Conservation (phyloP, 2,888 invertebrate species). For the Elysia crispata region DNA sequence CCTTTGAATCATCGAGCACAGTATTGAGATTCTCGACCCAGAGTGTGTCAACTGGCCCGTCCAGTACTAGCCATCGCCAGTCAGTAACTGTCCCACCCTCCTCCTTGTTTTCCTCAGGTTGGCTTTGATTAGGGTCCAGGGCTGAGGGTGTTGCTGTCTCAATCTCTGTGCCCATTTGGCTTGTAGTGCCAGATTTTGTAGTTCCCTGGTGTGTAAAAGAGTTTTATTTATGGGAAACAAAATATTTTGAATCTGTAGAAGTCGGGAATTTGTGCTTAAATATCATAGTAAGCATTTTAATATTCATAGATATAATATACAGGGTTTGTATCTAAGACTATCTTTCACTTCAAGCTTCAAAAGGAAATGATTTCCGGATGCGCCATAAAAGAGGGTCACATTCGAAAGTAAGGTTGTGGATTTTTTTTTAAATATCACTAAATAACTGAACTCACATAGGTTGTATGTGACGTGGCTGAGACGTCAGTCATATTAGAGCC, state of each 20-base stretch:
- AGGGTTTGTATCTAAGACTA: too few relatives aligned
- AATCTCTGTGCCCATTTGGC: conserved; percentile 16
- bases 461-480: conserved; percentile 55
- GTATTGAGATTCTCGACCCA: conserved; percentile 78
- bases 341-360: too few relatives aligned
- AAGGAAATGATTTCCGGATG: too few relatives aligned
- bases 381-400: too few relatives aligned
- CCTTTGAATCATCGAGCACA: conserved; percentile 76
- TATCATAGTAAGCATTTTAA: too few relatives aligned
- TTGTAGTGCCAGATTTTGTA: conserved; percentile 39
- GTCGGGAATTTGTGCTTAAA: neutral
- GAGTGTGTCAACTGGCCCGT: conserved; percentile 77
- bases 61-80: conserved; percentile 77
- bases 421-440: neutral
- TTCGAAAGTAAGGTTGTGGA: too few relatives aligned
- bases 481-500: conserved; percentile 53
- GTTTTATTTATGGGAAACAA: neutral
- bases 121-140: conserved; percentile 37
- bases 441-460: conserved; percentile 55
- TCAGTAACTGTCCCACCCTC: conserved; percentile 60
- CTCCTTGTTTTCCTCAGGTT: conserved; percentile 54
- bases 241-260: neutral
- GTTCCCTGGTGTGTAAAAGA: conserved; percentile 38
- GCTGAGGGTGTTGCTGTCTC: conserved; percentile 37
- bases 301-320: too few relatives aligned